Conservation (phyloP, 2,888 invertebrate species). For the Spilosoma lubricipeda region DNA sequence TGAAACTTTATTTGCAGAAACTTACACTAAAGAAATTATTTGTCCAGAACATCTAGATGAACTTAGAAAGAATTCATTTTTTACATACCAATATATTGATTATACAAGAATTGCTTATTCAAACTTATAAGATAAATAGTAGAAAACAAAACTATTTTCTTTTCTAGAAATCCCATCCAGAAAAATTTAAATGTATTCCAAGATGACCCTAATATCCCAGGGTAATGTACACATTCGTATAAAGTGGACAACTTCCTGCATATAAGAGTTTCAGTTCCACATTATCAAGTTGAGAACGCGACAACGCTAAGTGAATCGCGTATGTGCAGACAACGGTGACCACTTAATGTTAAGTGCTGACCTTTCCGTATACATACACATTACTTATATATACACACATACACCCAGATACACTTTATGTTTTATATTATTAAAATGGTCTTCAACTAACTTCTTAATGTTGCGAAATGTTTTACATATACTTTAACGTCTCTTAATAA, state of each 20-base stretch:
- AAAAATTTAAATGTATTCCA: conserved; percentile 7
- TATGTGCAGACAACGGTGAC: conserved; percentile 44
- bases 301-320: conserved; percentile 50
- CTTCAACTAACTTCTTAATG: not conserved
- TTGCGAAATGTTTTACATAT: no score
- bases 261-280: conserved; percentile 20
- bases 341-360: conserved; percentile 49
- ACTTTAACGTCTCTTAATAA: no score
- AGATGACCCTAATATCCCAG: conserved; percentile 25
- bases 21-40: no score
- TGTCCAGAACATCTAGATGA: no score
- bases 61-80: no score
- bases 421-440: conserved; percentile 4
- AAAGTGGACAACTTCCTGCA: conserved; percentile 31
- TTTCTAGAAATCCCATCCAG: not conserved
- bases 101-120: not conserved
- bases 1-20: no score
- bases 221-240: conserved; percentile 28
- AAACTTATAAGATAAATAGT: not conserved
- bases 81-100: no score
- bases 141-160: not conserved
- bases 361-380: conserved; percentile 30
- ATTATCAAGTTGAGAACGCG: conserved; percentile 39
- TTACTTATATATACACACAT: conserved; percentile 3
- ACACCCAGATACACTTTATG: not conserved